Percentiles rank a stretch among this genome's conserved stretches.
phyloP scores from a whole-genome alignment of 2,113 vertebrate genomes.

The Mesitornis unicolor region DNA sequence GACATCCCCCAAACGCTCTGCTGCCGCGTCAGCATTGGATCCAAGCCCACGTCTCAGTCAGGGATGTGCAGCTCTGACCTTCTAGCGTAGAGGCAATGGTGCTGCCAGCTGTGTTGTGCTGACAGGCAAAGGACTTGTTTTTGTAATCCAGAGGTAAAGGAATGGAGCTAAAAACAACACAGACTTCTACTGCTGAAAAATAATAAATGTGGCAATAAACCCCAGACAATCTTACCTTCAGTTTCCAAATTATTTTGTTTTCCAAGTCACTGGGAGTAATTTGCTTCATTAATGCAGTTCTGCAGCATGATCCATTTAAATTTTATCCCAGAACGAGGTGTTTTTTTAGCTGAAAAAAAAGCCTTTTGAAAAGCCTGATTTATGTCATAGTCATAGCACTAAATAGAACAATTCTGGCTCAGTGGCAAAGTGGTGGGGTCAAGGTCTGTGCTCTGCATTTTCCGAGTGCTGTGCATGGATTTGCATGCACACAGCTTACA shows the following conservation, averaged over 20 bases:
- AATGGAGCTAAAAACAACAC: neutral
- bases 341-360: conserved; percentile 15
- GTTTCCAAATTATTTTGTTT: conserved; percentile 40
- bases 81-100: conserved; percentile 8
- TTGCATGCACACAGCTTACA: conserved; percentile 2
- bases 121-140: conserved; percentile 28
- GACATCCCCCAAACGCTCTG: neutral
- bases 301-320: neutral
- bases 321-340: neutral
- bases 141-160: neutral
- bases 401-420: neutral
- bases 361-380: neutral
- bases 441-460: neutral
- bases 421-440: neutral
- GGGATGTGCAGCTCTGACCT: conserved; percentile 42
- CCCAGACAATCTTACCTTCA: neutral
- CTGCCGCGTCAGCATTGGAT: conserved; percentile 60
- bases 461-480: neutral
- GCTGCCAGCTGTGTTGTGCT: conserved; percentile 59
- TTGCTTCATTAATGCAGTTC: conserved; percentile 18
- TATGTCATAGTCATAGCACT: neutral
- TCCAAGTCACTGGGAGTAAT: conserved; percentile 13
- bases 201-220: neutral
- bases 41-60: conserved; percentile 1
- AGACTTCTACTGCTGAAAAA: neutral